Base-by-base conservation (phyloP, 2,113 vertebrate genomes). In the Sturnus vulgaris region DNA sequence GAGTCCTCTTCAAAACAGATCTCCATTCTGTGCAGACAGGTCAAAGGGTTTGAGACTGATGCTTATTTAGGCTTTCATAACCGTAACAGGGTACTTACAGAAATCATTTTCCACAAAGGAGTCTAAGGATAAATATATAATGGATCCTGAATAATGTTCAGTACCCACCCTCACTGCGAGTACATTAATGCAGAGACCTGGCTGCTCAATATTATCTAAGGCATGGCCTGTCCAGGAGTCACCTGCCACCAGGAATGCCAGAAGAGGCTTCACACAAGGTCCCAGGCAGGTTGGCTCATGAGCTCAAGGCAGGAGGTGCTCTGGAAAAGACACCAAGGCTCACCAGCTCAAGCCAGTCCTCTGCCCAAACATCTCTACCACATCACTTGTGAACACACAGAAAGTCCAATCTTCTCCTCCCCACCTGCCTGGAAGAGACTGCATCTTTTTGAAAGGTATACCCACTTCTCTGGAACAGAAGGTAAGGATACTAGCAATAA, bases 31-130 rank as follows among this genome's bases (percentile, higher is more conserved):
- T 50, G 85, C 95, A 96, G 94, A 95, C 88, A 96, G 96, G 96
- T 86, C 95, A 95, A 86, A 69, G 49, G 88, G 88, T 94, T 92
- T 88, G 89, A 94, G 95, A 93, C 95, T 96, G 97, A 95, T 97
- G 96, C 92, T 93, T 94, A 81, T 94, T 90, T 15, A 27, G 93
- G 90, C 95, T 96, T 96, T 96, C 95, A 95, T 96, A 96, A 96
- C 94, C 70, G 68, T 85, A 96, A 95, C 83, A 79, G 65, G 85
- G 86, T 96, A 96, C 96, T 97, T 97, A 95, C 82, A 96, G 88
- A 96, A 96, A 92, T 94, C 24, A 96, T 93, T 95, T 95, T 92
- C 82, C 66, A 92, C 95, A 95, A 88, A 97, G 86, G 83, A 91
- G 71, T 60, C 85, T 91, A 75, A 93, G 96, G 94, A 96, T 93